Percentiles rank a stretch among this genome's conserved stretches.
These are phyloP conservation scores for Clavelina lepadiformis DNA, from an alignment of 23 tunicate species.

Conservation along the genomic window DNA sequence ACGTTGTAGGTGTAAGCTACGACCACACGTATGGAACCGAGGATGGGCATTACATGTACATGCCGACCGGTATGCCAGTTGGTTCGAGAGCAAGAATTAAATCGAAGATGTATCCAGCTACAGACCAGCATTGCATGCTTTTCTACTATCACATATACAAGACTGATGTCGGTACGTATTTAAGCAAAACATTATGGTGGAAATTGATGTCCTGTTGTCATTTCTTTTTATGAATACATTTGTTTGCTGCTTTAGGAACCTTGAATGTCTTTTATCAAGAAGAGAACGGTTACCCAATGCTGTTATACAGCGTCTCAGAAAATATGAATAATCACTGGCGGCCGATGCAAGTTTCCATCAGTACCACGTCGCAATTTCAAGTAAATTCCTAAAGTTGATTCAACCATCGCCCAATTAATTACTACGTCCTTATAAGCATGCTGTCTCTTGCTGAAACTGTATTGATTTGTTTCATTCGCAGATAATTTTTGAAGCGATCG, in stretches of 20 bases:
- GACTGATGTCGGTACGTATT: slow-evolving; percentile 43
- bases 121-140: slow-evolving; percentile 79
- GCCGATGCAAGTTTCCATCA: slow-evolving; percentile 82
- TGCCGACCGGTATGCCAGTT: slow-evolving; percentile 39
- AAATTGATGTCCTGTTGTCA: background rate
- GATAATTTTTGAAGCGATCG: slow-evolving; percentile 75
- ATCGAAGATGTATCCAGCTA: slow-evolving; percentile 52
- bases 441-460: background rate
- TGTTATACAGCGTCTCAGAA: slow-evolving; percentile 52
- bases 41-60: slow-evolving; percentile 86
- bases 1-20: slow-evolving; percentile 34
- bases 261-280: slow-evolving; percentile 66
- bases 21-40: slow-evolving; percentile 91
- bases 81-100: slow-evolving; percentile 44
- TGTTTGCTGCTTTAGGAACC: slow-evolving; percentile 36
- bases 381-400: too few relatives aligned
- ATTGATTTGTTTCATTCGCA: slow-evolving; percentile 6
- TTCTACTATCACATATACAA: slow-evolving; percentile 65
- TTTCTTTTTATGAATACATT: background rate
- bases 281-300: slow-evolving; percentile 45
- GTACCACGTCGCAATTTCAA: slow-evolving; percentile 44
- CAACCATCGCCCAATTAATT: too few relatives aligned
- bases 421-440: too few relatives aligned
- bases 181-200: background rate
- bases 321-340: slow-evolving; percentile 85